Base-by-base conservation (phyloP, 1,140 invertebrate genomes). In the Saccostrea glomerata region DNA sequence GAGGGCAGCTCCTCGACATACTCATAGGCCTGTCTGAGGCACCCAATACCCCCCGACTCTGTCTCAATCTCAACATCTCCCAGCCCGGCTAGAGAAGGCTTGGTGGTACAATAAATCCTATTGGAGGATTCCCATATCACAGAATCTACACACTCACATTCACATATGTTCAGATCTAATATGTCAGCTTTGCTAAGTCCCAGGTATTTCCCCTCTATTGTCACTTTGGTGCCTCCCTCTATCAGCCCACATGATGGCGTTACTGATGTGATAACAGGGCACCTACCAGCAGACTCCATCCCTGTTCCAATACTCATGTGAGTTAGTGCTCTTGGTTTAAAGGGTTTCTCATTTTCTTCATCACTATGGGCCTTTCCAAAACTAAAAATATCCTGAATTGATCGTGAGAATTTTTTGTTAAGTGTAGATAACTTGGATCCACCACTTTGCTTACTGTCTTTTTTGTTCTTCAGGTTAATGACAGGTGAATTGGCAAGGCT, bases 51-150 rank as follows among this genome's bases (percentile, higher is more conserved):
- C 5, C 94, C 94, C 12, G 93, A 94, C 73, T 92, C 90, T 40
- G 94, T 95, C 83, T 93, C 93, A 56, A 94, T 91, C 63, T 92
- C 90, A 12, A 95, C 89, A 87, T 94, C 90, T 6, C 94, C 94
- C 60, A 90, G 92, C 23, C 93, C 91, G 5, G 92, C 87, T 47
- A 93, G 36, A 91, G 91, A 89, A 91, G 93, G 87, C 73, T 86
- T 90, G 54, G 84, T 88, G 20, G 91, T 93, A 84, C 93, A 93
- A 82, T 92, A 91, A 30, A 95, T 92, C 55, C 88, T 89, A 40
- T 83, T 90, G 15, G 93, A 90, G 13, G 94, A 95, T 88, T 94
- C 93, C 90, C 92, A 95, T 84, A 94, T 92, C 23, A 95, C 70
- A 54, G 90, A 92, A 58, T 92, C 92, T 9, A 93, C 90, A 87